Conservation (phyloP, 2,797 vertebrate species). For the Micromesistius poutassou region DNA sequence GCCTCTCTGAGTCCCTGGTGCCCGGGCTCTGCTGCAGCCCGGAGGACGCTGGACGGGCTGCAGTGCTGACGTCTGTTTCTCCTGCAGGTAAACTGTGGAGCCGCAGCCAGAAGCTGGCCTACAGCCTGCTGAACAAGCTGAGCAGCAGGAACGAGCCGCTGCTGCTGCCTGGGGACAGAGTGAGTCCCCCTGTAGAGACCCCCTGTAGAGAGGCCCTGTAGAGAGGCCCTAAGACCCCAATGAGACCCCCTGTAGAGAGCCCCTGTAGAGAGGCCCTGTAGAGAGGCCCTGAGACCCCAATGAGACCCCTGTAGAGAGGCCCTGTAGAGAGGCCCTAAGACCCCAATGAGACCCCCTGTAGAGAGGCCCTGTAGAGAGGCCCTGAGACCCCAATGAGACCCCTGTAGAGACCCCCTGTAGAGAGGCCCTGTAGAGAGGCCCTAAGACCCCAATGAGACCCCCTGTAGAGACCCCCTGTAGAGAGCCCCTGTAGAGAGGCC, state of each 20-base stretch:
- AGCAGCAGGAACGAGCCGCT: constrained; percentile 88
- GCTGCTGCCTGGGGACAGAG: constrained; percentile 89
- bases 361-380: no score
- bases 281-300: background rate
- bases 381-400: background rate
- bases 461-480: background rate
- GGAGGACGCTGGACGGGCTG: no score
- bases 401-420: background rate
- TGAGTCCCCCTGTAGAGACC: no score
- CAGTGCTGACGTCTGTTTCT: background rate
- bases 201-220: no score
- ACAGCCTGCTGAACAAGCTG: constrained; percentile 91
- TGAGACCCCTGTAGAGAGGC: no score
- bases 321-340: background rate
- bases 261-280: no score
- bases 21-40: no score
- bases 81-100: constrained; percentile 91
- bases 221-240: no score
- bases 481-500: no score
- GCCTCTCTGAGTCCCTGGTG: no score
- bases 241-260: background rate
- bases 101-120: constrained; percentile 92
- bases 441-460: no score
- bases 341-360: background rate
- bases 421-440: no score